Conservation (phyloP, 2,797 vertebrate species). For the Sebastolobus altivelis region DNA sequence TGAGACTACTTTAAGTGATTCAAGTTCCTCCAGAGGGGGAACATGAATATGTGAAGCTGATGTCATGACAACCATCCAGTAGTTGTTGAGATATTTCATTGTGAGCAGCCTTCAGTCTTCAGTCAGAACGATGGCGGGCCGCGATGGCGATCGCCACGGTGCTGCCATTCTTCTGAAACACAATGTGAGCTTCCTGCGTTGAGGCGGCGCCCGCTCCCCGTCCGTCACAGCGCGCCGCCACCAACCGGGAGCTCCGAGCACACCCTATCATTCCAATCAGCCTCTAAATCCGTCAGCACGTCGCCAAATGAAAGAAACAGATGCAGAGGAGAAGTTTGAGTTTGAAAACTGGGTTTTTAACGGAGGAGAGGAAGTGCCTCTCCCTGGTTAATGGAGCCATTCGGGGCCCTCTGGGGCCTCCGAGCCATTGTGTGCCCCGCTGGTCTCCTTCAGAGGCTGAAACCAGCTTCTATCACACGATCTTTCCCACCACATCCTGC, state of each 20-base stretch:
- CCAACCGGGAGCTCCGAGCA: background rate
- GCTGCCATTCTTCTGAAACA: slow-evolving; percentile 60
- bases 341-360: slow-evolving; percentile 23
- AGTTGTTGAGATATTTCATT: too few relatives aligned
- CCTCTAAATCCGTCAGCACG: slow-evolving; percentile 52
- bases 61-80: too few relatives aligned
- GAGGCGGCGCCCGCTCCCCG: slow-evolving; percentile 9
- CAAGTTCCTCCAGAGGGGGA: too few relatives aligned
- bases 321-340: slow-evolving; percentile 27
- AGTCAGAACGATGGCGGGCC: too few relatives aligned
- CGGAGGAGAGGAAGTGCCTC: slow-evolving; percentile 60
- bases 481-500: slow-evolving; percentile 32
- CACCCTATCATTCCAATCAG: slow-evolving; percentile 16
- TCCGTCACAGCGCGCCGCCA: slow-evolving; percentile 13
- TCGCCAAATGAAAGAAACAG: slow-evolving; percentile 13
- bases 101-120: background rate
- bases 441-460: slow-evolving; percentile 28
- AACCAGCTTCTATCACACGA: slow-evolving; percentile 30
- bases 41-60: too few relatives aligned
- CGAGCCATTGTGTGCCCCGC: slow-evolving; percentile 36
- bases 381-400: slow-evolving; percentile 52
- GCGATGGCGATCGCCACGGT: background rate
- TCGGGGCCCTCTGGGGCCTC: slow-evolving; percentile 19
- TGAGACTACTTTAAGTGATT: too few relatives aligned
- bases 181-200: slow-evolving; percentile 64